Conservation (phyloP, 2,888 invertebrate species). For the Drosophila falleni region DNA sequence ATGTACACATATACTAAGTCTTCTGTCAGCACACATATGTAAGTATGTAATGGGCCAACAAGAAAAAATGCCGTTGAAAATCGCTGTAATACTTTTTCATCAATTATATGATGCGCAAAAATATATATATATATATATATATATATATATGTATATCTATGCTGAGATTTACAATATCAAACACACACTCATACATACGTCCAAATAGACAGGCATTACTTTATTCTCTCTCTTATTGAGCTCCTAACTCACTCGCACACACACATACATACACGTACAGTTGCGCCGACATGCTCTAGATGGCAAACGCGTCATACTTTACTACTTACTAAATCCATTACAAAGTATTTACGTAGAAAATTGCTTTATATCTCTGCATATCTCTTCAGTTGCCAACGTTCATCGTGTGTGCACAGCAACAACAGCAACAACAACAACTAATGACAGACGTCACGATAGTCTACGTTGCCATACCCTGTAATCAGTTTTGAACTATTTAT, state of each 20-base stretch:
- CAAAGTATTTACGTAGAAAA: constrained; percentile 81
- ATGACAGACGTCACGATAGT: neutral
- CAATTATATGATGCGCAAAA: constrained; percentile 83
- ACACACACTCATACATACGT: constrained; percentile 35
- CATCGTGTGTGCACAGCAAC: constrained; percentile 39
- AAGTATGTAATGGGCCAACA: constrained; percentile 48
- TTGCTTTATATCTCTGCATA: constrained; percentile 81
- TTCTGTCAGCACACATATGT: constrained; percentile 48
- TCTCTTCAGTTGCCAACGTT: constrained; percentile 63
- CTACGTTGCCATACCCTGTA: constrained; percentile 19
- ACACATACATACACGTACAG: constrained; percentile 19
- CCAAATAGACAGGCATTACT: constrained; percentile 49
- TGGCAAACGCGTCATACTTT: constrained; percentile 80
- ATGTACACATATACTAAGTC: constrained; percentile 18
- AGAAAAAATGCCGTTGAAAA: constrained; percentile 75
- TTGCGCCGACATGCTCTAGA: constrained; percentile 74
- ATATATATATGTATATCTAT: constrained; percentile 48
- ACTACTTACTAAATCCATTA: constrained; percentile 81
- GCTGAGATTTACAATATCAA: constrained; percentile 79
- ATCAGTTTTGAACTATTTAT: too few species aligned
- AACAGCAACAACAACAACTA: constrained; percentile 15
- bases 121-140: constrained; percentile 41
- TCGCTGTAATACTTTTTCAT: constrained; percentile 82
- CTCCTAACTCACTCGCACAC: constrained; percentile 38
- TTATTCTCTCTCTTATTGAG: constrained; percentile 55